Base-by-base conservation (phyloP, 2,113 vertebrate genomes). In the Oreochromis tanganicae region DNA sequence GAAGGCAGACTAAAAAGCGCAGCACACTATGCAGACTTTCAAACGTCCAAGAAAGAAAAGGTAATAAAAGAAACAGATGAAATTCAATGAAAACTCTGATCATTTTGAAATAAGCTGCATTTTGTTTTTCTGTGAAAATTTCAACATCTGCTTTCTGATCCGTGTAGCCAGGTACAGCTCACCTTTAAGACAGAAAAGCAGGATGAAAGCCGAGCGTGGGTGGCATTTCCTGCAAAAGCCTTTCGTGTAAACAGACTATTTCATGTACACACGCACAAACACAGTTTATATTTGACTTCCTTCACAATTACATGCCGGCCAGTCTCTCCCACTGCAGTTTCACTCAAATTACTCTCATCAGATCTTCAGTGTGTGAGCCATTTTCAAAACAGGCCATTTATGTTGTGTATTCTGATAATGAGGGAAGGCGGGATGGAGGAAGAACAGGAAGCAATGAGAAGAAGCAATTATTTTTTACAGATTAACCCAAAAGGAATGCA, bases 191-290 rank as follows among this genome's bases (percentile, higher is more conserved):
- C n/a, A 34, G 10, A 73, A 80, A 63, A 52, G 16, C 73, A 80
- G 5, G 2, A 32, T 34, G 50, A 82, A 61, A 34, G 36, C 73
- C 6, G 3, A 52, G 46, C 6, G 73, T 3, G 7, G 73, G 29
- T 66, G 87, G 80, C 81, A 89, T 90, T 95, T 95, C 84, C 84
- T 93, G 84, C 41, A 55, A 55, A 84, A 82, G 61, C 24, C 63
- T 66, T 57, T 83, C 48, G 66, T 90, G 83, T 93, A 93, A 94
- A 92, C 85, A 91, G 46, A 82, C 19, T 19, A 46, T 88, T 78
- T 55, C 21, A 83, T 29, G 19, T 59, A 78, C 46, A n/a, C 73
- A 75, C 41, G 13, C 71, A 78, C 46, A 52, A 78, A 78, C 73
- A 32, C 73, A n/a, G 73, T 78, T 78, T 78, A 78, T 52, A 78